A percentile compares a stretch with the other conserved stretches of the same genome.
Conservation (phyloP, 1,140 invertebrate genomes). For the Probaryconus sp. region DNA sequence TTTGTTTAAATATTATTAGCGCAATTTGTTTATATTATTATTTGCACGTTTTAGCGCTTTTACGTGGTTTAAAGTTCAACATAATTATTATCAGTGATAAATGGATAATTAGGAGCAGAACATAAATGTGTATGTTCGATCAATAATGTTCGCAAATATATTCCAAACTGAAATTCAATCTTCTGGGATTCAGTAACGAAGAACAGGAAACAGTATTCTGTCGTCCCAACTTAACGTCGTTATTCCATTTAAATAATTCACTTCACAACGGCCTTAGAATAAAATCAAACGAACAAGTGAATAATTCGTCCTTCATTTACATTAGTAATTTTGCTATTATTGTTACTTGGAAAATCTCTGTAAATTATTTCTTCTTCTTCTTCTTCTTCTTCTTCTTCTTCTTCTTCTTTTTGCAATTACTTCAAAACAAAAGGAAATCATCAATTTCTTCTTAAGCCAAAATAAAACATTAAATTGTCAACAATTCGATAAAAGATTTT, state of each 20-base stretch:
- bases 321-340: conserved; percentile 48
- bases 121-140: conserved; percentile 40
- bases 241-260: conserved; percentile 65
- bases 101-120: conserved; percentile 43
- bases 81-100: conserved; percentile 48
- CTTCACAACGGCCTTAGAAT: conserved; percentile 52
- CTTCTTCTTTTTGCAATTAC: too few relatives aligned
- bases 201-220: conserved; percentile 58
- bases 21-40: too few relatives aligned
- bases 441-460: too few relatives aligned
- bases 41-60: too few relatives aligned
- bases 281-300: conserved; percentile 57
- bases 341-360: conserved; percentile 5
- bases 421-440: too few relatives aligned
- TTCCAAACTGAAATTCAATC: conserved; percentile 59
- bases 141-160: conserved; percentile 57
- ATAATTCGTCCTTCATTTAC: conserved; percentile 48
- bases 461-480: too few relatives aligned
- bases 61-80: conserved; percentile 30
- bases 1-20: too few relatives aligned
- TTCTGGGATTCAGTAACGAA: conserved; percentile 58
- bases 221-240: conserved; percentile 57
- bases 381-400: not conserved
- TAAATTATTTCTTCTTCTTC: conserved; percentile 10
- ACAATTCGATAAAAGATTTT: too few relatives aligned